Evolutionary conservation across 2,888 invertebrate species (phyloP), one percentile per base, ranked within the genome.

Genomic region (Octodonta nipae): DNA sequence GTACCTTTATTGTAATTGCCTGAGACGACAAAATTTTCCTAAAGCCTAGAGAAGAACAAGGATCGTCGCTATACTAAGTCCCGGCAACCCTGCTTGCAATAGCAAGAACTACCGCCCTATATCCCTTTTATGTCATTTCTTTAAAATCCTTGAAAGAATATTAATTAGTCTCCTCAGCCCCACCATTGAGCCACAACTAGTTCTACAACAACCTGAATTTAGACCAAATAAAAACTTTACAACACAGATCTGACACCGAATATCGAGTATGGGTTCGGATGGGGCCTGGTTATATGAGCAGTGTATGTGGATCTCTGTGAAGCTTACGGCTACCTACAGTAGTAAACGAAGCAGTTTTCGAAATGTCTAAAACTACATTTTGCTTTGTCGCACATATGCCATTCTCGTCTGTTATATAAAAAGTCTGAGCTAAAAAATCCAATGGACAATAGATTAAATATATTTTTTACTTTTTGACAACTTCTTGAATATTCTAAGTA

Each of bases 81-180:
- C 20, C 20, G 20, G 20, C 20, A 20, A 20, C 6, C n/a, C n/a
- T 7, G 20, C 20, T 20, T 20, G 20, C 7, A n/a, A 20, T n/a
- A n/a, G 7, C 20, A 20, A 20, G 20, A 20, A 20, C 20, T 20
- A 7, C n/a, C 20, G n/a, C 20, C 20, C 20, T 20, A 20, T 20
- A n/a, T 20, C 20, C n/a, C 20, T 20, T 20, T 20, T 20, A n/a
- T 20, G 20, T n/a, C 20, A n/a, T 20, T 20, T 20, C n/a, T 20
- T 7, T 20, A 20, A 20, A 20, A 20, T 20, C 20, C 20, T n/a
- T n/a, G 20, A 20, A 20, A 20, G 20, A 20, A 20, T 20, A n/a
- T 20, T 20, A n/a, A 6, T 20, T 20, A 20, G 6, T 20, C 20
- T 6, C n/a, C 20, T 20, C n/a, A 20, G 20, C n/a, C 20, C 20